A percentile compares a stretch with the other conserved stretches of the same genome.
Conservation (phyloP, 1,140 invertebrate species). For the Acromyrmex heyeri region DNA sequence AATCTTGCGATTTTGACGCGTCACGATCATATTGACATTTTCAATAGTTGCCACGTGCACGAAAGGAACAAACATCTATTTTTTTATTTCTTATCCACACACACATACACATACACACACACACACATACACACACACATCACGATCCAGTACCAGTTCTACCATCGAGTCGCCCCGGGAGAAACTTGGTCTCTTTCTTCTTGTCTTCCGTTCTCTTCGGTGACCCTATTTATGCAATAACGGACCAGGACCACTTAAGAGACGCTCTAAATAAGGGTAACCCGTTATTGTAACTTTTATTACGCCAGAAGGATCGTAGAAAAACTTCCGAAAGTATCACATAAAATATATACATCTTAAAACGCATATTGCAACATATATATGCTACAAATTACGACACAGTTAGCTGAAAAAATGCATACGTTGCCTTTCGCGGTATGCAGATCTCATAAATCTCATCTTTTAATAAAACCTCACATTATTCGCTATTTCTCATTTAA, state of each 20-base stretch:
- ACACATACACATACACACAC: background rate
- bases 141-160: conserved; percentile 3
- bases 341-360: background rate
- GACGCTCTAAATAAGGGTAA: conserved; percentile 19
- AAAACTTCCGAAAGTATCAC: background rate
- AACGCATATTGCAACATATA: background rate
- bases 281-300: conserved; percentile 30
- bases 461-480: conserved; percentile 39
- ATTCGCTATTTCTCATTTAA: too few relatives aligned
- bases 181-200: conserved; percentile 49
- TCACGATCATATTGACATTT: conserved; percentile 52
- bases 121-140: background rate
- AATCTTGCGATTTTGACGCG: conserved; percentile 44
- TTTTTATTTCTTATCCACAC: conserved; percentile 6
- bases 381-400: conserved; percentile 14
- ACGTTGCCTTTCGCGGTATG: background rate
- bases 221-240: conserved; percentile 42
- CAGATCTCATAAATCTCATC: background rate
- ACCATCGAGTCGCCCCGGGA: conserved; percentile 17
- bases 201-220: conserved; percentile 33
- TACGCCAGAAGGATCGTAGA: background rate
- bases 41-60: conserved; percentile 33
- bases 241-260: conserved; percentile 43
- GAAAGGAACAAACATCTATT: conserved; percentile 32
- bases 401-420: conserved; percentile 2